A percentile compares a stretch with the other conserved stretches of the same genome.
These are phyloP conservation scores for Rhogogaster chlorosoma DNA, from an alignment of 2,888 invertebrate genomes.

Conservation along the genomic window DNA sequence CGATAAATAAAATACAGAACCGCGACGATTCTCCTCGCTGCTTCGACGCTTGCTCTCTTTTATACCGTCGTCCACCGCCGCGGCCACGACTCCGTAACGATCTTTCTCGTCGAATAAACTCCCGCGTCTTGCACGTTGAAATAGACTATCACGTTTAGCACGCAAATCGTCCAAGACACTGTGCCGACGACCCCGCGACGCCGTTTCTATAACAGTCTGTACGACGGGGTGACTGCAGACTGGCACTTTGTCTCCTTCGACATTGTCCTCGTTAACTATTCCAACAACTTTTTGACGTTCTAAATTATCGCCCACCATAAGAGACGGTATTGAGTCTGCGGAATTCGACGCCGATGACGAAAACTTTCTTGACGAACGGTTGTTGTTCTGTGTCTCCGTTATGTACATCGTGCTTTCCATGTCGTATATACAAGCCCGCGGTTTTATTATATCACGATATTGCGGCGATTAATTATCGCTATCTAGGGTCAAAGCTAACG, in stretches of 20 bases:
- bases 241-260: not conserved
- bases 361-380: slow-evolving; percentile 54
- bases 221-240: not conserved
- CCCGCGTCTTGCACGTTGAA: slow-evolving; percentile 70
- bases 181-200: slow-evolving; percentile 68
- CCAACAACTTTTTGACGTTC: not conserved
- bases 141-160: slow-evolving; percentile 71
- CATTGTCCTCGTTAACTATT: not conserved
- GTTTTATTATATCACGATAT: not conserved
- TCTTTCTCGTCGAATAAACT: slow-evolving; percentile 70
- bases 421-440: slow-evolving; percentile 49
- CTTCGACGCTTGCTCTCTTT: slow-evolving; percentile 66
- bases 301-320: slow-evolving; percentile 60
- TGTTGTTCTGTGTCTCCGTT: slow-evolving; percentile 67
- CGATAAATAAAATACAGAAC: slow-evolving; percentile 75
- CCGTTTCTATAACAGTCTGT: not conserved
- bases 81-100: slow-evolving; percentile 61
- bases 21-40: slow-evolving; percentile 65
- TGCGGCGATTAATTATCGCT: not conserved
- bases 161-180: slow-evolving; percentile 76
- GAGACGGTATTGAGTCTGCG: slow-evolving; percentile 73
- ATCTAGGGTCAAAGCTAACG: not conserved
- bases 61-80: slow-evolving; percentile 72
- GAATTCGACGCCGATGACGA: slow-evolving; percentile 66
- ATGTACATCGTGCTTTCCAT: slow-evolving; percentile 73